Evolutionary conservation across 2,888 invertebrate species (phyloP), one percentile per base, ranked within the genome.

Genomic region (Galerucella pusilla): DNA sequence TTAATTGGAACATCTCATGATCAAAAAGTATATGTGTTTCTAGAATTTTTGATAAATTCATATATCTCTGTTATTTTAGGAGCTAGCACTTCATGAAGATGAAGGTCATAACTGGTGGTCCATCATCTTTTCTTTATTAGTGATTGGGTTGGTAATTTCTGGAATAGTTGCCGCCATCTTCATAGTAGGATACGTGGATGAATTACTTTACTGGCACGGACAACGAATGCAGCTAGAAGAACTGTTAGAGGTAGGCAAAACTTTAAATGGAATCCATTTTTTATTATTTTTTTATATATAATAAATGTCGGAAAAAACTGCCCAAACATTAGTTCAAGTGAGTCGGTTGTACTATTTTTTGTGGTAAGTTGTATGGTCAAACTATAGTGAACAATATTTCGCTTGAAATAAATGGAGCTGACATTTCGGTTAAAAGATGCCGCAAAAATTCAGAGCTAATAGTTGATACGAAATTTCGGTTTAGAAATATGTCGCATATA

Each of bases 41-140:
- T 2, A 57, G 20, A 57, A 1, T 16, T 9, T 16, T 16, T 20
- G 7, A 57, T 10, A 57, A 16, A 57, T 16, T 57, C 2, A 57
- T 57, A 20, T 20, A 11, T 11, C 20, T 2, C 20, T 57, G n/a
- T 73, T 77, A 79, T 46, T 63, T 87, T 89, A 94, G 94, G 94
- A 95, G 88, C 91, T 95, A 87, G 90, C 91, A 83, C 93, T 95
- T 87, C 90, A 92, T 80, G 93, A 91, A 82, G 90, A 90, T 78
- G 95, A 95, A 88, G 95, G 95, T 79, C 94, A 95, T 90, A 96
- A 96, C 88, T 96, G 96, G 96, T 92, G 93, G 88, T 95, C 95
- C 87, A 95, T 96, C 86, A 90, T 96, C 87, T 94, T 96, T 88
- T 95, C 95, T 80, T 90, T 96, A 87, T 91, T 95, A 89, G 96